Evolutionary conservation across 2,797 vertebrate genomes (phyloP).

Genomic region (Acrossocheilus fasciatus): DNA sequence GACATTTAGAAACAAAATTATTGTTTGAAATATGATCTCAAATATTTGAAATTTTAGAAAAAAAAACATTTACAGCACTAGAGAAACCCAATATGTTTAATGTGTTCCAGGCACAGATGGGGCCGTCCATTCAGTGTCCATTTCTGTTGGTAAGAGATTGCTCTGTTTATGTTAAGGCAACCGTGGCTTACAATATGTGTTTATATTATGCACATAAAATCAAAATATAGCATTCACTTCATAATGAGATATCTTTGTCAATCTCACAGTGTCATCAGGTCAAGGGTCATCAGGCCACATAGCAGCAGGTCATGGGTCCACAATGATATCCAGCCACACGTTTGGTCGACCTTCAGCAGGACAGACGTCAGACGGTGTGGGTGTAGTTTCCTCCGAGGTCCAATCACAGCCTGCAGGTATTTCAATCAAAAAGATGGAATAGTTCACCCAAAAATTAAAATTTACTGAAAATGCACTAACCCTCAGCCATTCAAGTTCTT

Average conservation of each 20-base stretch:
- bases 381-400: slow-evolving; percentile 51
- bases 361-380: slow-evolving; percentile 39
- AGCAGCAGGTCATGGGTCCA: slow-evolving; percentile 30
- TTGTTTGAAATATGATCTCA: background rate
- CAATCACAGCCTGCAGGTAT: slow-evolving; percentile 57
- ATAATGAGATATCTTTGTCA: background rate
- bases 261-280: slow-evolving; percentile 53
- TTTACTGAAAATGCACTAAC: background rate
- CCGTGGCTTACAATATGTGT: background rate
- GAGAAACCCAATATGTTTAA: background rate
- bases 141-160: slow-evolving; percentile 53
- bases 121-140: slow-evolving; percentile 38
- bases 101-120: slow-evolving; percentile 52
- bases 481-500: background rate
- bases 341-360: slow-evolving; percentile 31
- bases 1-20: background rate
- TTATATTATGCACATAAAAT: background rate
- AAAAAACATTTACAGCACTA: background rate
- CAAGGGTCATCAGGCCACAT: slow-evolving; percentile 52
- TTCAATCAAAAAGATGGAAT: background rate
- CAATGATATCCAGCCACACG: slow-evolving; percentile 33
- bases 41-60: background rate
- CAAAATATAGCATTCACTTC: background rate
- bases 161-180: slow-evolving; percentile 1
- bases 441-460: background rate